These are phyloP conservation scores for Huso huso DNA, from an alignment of 2,797 vertebrate species.

Conservation along the genomic window DNA sequence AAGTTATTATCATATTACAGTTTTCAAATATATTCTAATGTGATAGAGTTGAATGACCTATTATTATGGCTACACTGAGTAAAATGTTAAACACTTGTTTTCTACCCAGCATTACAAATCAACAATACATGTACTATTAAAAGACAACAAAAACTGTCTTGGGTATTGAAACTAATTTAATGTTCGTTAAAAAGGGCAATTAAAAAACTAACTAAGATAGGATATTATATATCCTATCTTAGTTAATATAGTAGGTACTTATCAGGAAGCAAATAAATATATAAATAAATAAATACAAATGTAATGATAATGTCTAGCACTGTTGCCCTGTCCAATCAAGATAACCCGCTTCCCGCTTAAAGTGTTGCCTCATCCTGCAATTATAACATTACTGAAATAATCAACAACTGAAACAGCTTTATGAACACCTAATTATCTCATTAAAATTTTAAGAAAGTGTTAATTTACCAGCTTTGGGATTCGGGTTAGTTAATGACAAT, in stretches of 20 bases:
- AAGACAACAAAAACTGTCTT: constrained; percentile 47
- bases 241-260: constrained; percentile 66
- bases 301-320: constrained; percentile 63
- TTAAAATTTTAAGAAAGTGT: constrained; percentile 68
- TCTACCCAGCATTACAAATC: no score
- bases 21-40: no score
- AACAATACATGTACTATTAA: background rate
- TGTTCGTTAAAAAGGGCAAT: constrained; percentile 69
- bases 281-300: constrained; percentile 18
- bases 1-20: no score
- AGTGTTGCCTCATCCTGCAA: constrained; percentile 59
- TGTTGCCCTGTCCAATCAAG: constrained; percentile 49
- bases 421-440: constrained; percentile 61
- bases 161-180: constrained; percentile 63
- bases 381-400: constrained; percentile 69
- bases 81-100: no score
- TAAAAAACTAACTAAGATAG: no score
- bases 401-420: constrained; percentile 68
- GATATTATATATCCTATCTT: constrained; percentile 38
- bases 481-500: constrained; percentile 57
- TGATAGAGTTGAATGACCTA: no score
- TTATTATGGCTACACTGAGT: no score
- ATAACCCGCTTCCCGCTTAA: constrained; percentile 42
- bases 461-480: constrained; percentile 60
- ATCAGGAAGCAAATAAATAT: constrained; percentile 32